These are phyloP conservation scores for Malurus alboscapulatus DNA, from an alignment of 2,113 vertebrate species.

Conservation along the genomic window DNA sequence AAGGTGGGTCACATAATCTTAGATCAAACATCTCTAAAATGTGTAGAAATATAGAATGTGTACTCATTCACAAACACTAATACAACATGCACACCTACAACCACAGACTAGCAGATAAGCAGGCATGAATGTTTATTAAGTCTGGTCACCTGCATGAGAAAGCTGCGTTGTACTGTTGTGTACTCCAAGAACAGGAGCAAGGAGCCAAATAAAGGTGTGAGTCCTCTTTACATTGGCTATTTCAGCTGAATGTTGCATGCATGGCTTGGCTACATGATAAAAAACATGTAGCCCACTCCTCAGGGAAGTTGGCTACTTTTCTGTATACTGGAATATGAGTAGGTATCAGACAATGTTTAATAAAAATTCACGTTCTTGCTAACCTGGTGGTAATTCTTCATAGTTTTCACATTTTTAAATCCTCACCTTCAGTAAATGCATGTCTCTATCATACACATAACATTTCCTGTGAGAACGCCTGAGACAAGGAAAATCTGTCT, in stretches of 20 bases:
- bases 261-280: neutral
- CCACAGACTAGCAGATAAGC: neutral
- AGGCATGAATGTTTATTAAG: neutral
- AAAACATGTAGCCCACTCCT: neutral
- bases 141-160: neutral
- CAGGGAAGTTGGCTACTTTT: neutral
- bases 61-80: neutral
- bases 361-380: neutral
- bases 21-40: neutral
- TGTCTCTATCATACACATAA: neutral
- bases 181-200: neutral
- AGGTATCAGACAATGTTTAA: neutral
- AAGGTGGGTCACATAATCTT: neutral
- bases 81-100: rapidly evolving
- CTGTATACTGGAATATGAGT: neutral
- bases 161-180: neutral
- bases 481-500: neutral
- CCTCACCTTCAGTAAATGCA: neutral
- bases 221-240: neutral
- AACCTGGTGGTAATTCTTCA: neutral
- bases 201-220: neutral
- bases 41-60: neutral
- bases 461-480: neutral
- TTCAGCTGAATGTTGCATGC: neutral
- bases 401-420: neutral